A percentile compares a stretch with the other conserved stretches of the same genome.
These are phyloP conservation scores for Tiliqua scincoides DNA, from an alignment of 2,113 vertebrate species.

Conservation along the genomic window DNA sequence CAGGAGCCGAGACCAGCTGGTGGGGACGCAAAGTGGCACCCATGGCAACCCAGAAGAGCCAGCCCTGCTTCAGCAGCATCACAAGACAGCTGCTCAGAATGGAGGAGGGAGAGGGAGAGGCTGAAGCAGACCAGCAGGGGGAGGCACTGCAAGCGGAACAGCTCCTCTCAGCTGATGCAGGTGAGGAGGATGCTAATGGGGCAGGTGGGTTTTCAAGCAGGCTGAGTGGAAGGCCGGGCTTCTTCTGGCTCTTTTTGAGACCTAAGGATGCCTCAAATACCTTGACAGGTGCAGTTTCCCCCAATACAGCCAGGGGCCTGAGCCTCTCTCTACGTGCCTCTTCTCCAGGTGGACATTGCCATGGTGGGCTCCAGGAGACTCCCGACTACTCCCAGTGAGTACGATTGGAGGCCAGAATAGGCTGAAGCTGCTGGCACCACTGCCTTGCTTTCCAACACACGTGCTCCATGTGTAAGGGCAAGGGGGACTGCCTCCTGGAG, in stretches of 20 bases:
- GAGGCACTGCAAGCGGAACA: too few relatives aligned
- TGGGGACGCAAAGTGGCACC: neutral
- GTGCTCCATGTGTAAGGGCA: accelerated
- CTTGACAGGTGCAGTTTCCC: too few relatives aligned
- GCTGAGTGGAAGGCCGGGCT: too few relatives aligned
- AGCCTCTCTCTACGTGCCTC: neutral
- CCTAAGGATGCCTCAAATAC: too few relatives aligned
- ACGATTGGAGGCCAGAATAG: too few relatives aligned
- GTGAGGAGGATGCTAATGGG: neutral
- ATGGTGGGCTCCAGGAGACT: neutral
- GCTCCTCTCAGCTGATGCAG: neutral
- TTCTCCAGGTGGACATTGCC: neutral
- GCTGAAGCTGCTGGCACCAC: too few relatives aligned
- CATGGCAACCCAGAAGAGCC: neutral
- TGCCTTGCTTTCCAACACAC: neutral
- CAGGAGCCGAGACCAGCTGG: constrained; percentile 4
- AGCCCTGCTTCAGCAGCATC: too few relatives aligned
- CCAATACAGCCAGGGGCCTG: too few relatives aligned
- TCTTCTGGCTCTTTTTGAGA: too few relatives aligned
- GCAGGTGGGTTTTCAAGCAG: too few relatives aligned
- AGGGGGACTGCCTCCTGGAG: neutral
- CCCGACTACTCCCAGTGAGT: neutral
- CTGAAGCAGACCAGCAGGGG: constrained; percentile 32
- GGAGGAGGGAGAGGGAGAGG: constrained; percentile 39
- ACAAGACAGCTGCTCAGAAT: neutral